Base-by-base conservation (phyloP, 2,797 vertebrate species). In the Pangasius djambal region DNA sequence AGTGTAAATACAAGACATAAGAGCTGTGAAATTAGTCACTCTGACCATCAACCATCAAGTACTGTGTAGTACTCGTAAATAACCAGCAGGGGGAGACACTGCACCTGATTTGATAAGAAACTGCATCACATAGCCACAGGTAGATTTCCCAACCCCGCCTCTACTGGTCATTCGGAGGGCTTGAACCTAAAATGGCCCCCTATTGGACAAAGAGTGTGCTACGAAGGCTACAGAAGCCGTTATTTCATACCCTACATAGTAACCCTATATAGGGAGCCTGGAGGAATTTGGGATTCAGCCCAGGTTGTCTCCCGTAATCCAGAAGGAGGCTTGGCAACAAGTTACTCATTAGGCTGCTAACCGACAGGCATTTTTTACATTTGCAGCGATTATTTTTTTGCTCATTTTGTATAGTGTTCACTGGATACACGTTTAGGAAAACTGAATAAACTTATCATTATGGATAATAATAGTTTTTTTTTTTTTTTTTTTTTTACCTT, bases 101-200 rank as follows among this genome's bases (percentile, higher is more conserved):
- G 44, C 40, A 28, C 28, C 48, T 83, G 31, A 40, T 61, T 85
- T 87, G 6, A 34, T 72, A 0, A 37, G 9, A 31, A 31, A 28
- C 37, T 22, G 70, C 3, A 28, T 37, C 18, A 18, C 69, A n/a
- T 48, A 40, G 50, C 40, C 55, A 65, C 87, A 88, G 84, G 89
- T 86, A 91, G 89, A 48, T 25, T 81, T 50, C 48, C 50, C 86
- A 84, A 72, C 89, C 91, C 91, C 92, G 91, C 91, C 91, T 89
- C 92, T 87, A 75, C 88, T 89, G 91, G 89, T 70, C 86, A 83
- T 48, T 84, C 16, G 13, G 13, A 69, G 48, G 59, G 63, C 6
- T 1, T 57, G 86, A 28, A 37, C 25, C 12, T 20, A 55, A 87
- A 55, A 79, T 34, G 20, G 59, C 12, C n/a, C 20, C 15, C n/a